phyloP scores from a whole-genome alignment of 1,140 invertebrate species.

The Bradynema listronoti region DNA sequence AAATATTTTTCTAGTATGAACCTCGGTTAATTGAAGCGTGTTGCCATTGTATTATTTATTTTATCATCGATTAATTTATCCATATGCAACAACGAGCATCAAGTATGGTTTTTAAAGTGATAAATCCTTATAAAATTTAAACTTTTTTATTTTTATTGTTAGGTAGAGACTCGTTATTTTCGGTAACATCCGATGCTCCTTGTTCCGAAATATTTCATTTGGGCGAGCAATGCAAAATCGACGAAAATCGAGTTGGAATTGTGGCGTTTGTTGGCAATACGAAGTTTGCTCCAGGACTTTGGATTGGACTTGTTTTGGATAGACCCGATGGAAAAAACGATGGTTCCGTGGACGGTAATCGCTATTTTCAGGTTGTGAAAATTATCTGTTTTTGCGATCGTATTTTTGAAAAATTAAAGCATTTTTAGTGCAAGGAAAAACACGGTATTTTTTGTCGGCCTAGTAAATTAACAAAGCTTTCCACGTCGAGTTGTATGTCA shows the following conservation, averaged over 20 bases:
- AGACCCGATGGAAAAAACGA: constrained; percentile 93
- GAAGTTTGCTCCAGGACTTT: constrained; percentile 81
- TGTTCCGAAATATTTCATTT: constrained; percentile 19
- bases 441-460: constrained; percentile 43
- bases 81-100: too few relatives aligned
- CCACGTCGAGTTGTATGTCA: not conserved
- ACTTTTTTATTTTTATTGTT: constrained; percentile 5
- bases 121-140: too few relatives aligned
- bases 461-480: constrained; percentile 28
- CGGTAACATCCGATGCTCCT: constrained; percentile 16
- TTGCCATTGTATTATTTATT: too few relatives aligned
- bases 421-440: constrained; percentile 33
- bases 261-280: constrained; percentile 97
- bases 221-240: constrained; percentile 12
- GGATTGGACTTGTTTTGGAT: constrained; percentile 92
- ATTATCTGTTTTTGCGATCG: not conserved
- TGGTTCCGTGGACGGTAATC: constrained; percentile 80
- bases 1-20: too few relatives aligned
- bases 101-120: too few relatives aligned
- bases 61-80: too few relatives aligned
- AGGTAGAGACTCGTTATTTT: constrained; percentile 29
- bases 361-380: constrained; percentile 67
- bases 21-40: too few relatives aligned
- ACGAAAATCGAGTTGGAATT: constrained; percentile 14
- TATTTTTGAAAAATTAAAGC: not conserved